phyloP scores from a whole-genome alignment of 2,888 invertebrate species.

The Neria commutata region DNA sequence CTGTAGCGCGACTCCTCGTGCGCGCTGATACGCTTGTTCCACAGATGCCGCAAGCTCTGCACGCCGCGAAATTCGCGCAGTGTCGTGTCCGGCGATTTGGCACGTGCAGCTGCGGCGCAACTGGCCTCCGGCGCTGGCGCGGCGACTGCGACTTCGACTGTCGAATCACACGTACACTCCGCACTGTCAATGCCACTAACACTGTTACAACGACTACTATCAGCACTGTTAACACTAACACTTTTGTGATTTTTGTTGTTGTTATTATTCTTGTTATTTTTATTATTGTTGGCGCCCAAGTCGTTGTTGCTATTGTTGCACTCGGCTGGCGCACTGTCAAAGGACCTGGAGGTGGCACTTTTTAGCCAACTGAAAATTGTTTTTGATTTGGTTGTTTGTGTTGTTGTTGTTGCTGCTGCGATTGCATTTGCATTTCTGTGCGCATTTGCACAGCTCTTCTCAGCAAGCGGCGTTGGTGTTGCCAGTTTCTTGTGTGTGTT shows the following conservation, averaged over 20 bases:
- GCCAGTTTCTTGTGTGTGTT: background rate
- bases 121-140: constrained; percentile 32
- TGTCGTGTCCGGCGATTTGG: constrained; percentile 25
- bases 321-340: no score
- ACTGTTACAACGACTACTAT: background rate
- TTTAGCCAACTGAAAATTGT: no score
- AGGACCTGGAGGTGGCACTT: no score
- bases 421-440: constrained; percentile 15
- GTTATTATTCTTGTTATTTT: constrained; percentile 28
- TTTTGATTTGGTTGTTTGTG: no score
- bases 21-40: constrained; percentile 58
- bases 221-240: constrained; percentile 4
- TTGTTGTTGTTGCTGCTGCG: no score
- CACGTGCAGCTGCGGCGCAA: constrained; percentile 31
- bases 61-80: constrained; percentile 57
- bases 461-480: constrained; percentile 12
- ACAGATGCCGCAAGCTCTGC: constrained; percentile 56
- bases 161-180: constrained; percentile 27
- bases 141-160: constrained; percentile 21
- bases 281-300: no score
- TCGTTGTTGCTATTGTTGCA: no score
- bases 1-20: constrained; percentile 34
- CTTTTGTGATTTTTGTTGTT: constrained; percentile 27
- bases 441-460: constrained; percentile 24
- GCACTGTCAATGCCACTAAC: background rate